Conservation (phyloP, 2,797 vertebrate species). For the Chromis chromis region DNA sequence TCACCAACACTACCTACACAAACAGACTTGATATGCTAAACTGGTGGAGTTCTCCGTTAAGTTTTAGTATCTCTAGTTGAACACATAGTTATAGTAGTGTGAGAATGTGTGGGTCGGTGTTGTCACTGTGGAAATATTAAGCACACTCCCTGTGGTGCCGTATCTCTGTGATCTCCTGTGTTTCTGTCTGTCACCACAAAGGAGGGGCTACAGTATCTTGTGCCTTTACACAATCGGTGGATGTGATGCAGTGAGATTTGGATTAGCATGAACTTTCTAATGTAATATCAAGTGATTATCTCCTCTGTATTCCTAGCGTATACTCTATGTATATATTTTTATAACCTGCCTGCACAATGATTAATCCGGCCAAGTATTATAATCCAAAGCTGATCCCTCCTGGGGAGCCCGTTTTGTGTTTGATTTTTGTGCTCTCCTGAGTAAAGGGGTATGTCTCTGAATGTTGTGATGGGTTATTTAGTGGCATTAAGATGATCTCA, state of each 20-base stretch:
- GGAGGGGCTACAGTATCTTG: conserved; percentile 71
- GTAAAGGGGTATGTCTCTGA: conserved; percentile 43
- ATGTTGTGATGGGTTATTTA: conserved; percentile 53
- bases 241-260: conserved; percentile 62
- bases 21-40: not conserved
- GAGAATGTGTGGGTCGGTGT: conserved; percentile 42
- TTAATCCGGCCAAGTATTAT: conserved; percentile 81
- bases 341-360: conserved; percentile 80
- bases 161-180: conserved; percentile 61
- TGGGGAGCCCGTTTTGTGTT: conserved; percentile 58
- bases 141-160: conserved; percentile 72
- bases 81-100: conserved; percentile 24
- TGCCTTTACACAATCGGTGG: conserved; percentile 77
- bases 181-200: conserved; percentile 71
- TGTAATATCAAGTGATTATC: conserved; percentile 52
- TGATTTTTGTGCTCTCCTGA: conserved; percentile 26
- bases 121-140: conserved; percentile 70
- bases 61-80: conserved; percentile 9
- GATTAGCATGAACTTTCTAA: conserved; percentile 74
- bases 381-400: conserved; percentile 71
- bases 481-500: conserved; percentile 65
- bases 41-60: conserved; percentile 3
- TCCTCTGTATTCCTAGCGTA: conserved; percentile 63
- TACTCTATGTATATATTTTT: conserved; percentile 75
- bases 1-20: no score